Evolutionary conservation across 2,888 invertebrate species (phyloP).

Genomic region (Tetanocera ferruginea): DNA sequence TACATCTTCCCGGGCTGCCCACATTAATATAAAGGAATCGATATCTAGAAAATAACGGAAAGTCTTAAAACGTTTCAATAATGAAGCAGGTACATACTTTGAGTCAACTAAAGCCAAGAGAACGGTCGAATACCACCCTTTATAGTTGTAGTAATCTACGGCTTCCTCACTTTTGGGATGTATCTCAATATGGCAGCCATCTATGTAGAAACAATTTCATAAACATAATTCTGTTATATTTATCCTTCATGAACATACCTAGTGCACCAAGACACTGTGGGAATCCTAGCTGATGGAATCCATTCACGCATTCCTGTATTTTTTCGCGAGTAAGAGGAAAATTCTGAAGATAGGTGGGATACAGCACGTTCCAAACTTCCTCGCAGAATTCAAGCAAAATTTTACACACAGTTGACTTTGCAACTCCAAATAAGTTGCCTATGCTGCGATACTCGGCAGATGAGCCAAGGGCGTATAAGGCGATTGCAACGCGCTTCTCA

Average conservation of each 20-base stretch:
- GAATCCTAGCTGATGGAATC: slow-evolving; percentile 22
- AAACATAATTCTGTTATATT: background rate
- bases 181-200: slow-evolving; percentile 38
- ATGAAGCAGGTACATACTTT: background rate
- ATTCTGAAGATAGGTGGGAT: too few species aligned
- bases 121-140: slow-evolving; percentile 24
- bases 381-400: background rate
- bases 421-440: slow-evolving; percentile 12
- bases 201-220: background rate
- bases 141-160: slow-evolving; percentile 37
- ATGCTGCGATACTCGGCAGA: background rate
- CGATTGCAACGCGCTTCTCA: slow-evolving; percentile 25
- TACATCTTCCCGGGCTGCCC: too few species aligned
- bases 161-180: slow-evolving; percentile 5
- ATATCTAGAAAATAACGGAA: background rate
- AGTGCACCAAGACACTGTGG: slow-evolving; percentile 31
- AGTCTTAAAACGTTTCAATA: background rate
- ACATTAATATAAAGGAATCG: slow-evolving; percentile 31
- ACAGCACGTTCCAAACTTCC: background rate
- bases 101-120: slow-evolving; percentile 25
- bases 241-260: background rate
- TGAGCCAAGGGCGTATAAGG: too few species aligned
- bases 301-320: slow-evolving; percentile 27
- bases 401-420: background rate
- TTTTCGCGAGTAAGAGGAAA: background rate